Evolutionary conservation across 2,113 vertebrate species (phyloP), one percentile per base, ranked within the genome.

Genomic region (Cranoglanis bouderius): DNA sequence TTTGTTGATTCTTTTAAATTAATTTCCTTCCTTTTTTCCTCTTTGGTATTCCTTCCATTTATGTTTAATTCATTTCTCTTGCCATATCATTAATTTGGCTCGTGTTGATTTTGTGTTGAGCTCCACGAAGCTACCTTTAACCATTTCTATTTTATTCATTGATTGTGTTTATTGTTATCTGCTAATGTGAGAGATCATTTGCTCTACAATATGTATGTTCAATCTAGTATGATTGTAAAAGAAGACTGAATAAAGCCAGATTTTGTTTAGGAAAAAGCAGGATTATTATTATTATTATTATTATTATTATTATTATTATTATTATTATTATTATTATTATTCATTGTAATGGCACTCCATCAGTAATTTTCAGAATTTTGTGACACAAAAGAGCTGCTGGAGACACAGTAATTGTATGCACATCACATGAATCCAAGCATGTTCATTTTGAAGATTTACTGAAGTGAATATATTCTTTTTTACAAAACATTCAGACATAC

Each of bases 241-340:
- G 21, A 83, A 83, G 5, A 93, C 87, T 63, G 6, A 92, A 93
- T 94, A 92, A 91, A 93, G 92, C 82, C 92, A 92, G 93, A 94
- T 92, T 91, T 92, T 93, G 87, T 92, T 74, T 81, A 88, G 89
- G 35, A 90, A 87, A 65, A 93, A 90, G 86, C 87, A 84, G 55
- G 0, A 26, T 59, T 29, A 46, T 43, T 18, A 70, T 24, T 6
- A 6, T 10, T 84, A 61, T 29, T 59, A 19, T 49, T 49, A n/a
- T 46, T 63, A 38, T 24, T 83, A 43, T 40, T 59, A 57, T 4
- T 21, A 57, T 19, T 81, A 5, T n/a, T 81, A 57, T 46, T 24
- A 43, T 43, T 7, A 49, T 77, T 2, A 21, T 75, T 14, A 77
- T 24, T 29, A 7, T 1, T 80, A 16, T 18, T 16, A 16, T 12